Evolutionary conservation across 2,888 invertebrate genomes (phyloP), one percentile per base, ranked within the genome.

Genomic region (Tubiluchus corallicola): DNA sequence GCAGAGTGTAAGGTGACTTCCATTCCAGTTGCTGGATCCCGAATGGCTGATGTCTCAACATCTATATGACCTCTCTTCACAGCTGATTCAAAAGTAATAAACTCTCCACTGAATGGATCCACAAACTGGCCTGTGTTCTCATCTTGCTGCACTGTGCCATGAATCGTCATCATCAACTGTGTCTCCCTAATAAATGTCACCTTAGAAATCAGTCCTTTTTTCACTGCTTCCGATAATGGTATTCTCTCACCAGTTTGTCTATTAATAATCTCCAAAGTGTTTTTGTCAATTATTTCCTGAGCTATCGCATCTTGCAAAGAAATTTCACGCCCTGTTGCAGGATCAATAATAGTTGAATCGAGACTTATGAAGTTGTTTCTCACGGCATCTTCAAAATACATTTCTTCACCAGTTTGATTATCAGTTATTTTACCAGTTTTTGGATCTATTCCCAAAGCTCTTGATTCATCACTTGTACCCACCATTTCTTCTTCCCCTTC

Each of bases 151-250:
- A 53, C 58, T 15, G 52, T 49, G 3, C 60, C 54, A 9, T 61
- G 58, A 38, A 57, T 62, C 45, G 61, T 57, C 50, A 53, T 54
- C 4, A 57, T 60, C 47, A 57, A 54, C 39, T 58, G 29, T n/a
- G 29, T 29, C 29, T 29, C 29, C n/a, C 29, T 5, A 5, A 29
- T n/a, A n/a, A 29, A 29, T n/a, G 29, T 82, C 64, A 85, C 84
- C 66, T 83, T 77, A 70, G 85, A 74, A 60, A 87, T 76, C 69
- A 79, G 77, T 60, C 85, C 84, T 71, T 77, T 77, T 65, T 82
- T 79, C 64, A 77, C 72, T 62, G 85, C 87, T 71, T 82, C 83
- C 59, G 77, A 71, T 64, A 87, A 75, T 72, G 84, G 82, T 42
- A 77, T 69, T 17, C 68, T 64, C 59, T 78, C 71, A 19, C 74